A percentile compares a stretch with the other conserved stretches of the same genome.
phyloP scores from a whole-genome alignment of 2,888 invertebrate genomes.

The Nudaria mundana region DNA sequence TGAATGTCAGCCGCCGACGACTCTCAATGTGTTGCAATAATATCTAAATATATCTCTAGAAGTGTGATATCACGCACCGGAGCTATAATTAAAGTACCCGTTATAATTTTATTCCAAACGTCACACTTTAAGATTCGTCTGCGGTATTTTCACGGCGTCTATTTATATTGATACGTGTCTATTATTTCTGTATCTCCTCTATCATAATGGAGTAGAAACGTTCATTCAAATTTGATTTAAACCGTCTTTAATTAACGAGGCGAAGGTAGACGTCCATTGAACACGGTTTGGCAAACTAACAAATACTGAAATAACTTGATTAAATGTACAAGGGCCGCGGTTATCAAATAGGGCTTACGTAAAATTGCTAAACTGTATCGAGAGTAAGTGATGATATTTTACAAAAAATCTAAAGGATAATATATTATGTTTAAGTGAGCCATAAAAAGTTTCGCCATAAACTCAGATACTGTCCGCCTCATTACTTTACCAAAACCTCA shows the following conservation, averaged over 20 bases:
- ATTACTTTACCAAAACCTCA: constrained; percentile 23
- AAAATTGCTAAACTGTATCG: constrained; percentile 4
- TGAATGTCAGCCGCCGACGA: constrained; percentile 19
- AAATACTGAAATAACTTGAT: constrained; percentile 2
- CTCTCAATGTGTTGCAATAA: constrained; percentile 21
- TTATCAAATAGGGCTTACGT: constrained; percentile 4
- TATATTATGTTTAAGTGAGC: constrained; percentile 26
- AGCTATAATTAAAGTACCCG: constrained; percentile 27
- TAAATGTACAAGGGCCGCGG: constrained; percentile 3
- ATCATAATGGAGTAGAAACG: neutral
- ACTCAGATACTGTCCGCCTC: constrained; percentile 24
- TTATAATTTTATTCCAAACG: constrained; percentile 22
- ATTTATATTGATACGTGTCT: constrained; percentile 14
- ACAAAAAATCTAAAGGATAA: constrained; percentile 18
- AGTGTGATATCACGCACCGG: constrained; percentile 9
- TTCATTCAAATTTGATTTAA: neutral
- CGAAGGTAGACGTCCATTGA: neutral
- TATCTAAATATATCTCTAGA: constrained; percentile 7
- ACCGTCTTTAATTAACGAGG: neutral
- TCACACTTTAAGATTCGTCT: constrained; percentile 19
- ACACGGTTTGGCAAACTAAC: constrained; percentile 6
- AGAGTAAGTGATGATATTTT: constrained; percentile 16
- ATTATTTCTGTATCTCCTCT: constrained; percentile 9
- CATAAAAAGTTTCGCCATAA: constrained; percentile 35
- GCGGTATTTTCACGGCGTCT: constrained; percentile 19